These are phyloP conservation scores for Magallana angulata DNA, from an alignment of 1,140 invertebrate genomes.

Conservation along the genomic window DNA sequence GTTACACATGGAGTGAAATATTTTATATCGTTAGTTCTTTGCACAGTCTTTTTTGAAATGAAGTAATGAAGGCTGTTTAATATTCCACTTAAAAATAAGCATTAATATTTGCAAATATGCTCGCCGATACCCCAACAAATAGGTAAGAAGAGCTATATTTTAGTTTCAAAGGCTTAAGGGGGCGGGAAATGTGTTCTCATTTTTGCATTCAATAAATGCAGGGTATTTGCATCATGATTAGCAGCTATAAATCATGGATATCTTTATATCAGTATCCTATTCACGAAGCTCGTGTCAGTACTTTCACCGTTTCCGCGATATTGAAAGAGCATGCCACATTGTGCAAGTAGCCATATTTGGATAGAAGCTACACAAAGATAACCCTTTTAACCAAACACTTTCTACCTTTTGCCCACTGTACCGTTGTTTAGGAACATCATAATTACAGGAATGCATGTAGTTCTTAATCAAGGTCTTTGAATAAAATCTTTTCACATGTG, in stretches of 20 bases:
- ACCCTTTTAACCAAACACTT: no score
- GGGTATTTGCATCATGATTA: no score
- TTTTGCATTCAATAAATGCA: not conserved
- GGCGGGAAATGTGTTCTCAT: not conserved
- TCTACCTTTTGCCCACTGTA: no score
- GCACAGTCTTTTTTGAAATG: not conserved
- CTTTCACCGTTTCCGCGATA: not conserved
- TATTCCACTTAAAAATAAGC: not conserved
- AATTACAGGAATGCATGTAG: no score
- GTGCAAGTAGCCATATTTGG: conserved; percentile 26
- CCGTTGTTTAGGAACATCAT: no score
- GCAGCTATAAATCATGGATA: no score
- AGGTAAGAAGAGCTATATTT: conserved; percentile 21
- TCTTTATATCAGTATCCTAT: no score
- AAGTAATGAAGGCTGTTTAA: conserved; percentile 4
- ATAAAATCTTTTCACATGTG: no score
- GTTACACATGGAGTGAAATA: conserved; percentile 39
- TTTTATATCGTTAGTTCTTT: not conserved
- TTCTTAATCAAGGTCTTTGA: no score
- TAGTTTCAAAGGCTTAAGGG: not conserved
- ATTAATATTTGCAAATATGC: not conserved
- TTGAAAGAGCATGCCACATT: not conserved
- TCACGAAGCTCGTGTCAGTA: not conserved
- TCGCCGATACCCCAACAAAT: conserved; percentile 14
- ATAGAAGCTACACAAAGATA: not conserved